Evolutionary conservation across 2,888 invertebrate genomes (phyloP).

Genomic region (Phortica magna): DNA sequence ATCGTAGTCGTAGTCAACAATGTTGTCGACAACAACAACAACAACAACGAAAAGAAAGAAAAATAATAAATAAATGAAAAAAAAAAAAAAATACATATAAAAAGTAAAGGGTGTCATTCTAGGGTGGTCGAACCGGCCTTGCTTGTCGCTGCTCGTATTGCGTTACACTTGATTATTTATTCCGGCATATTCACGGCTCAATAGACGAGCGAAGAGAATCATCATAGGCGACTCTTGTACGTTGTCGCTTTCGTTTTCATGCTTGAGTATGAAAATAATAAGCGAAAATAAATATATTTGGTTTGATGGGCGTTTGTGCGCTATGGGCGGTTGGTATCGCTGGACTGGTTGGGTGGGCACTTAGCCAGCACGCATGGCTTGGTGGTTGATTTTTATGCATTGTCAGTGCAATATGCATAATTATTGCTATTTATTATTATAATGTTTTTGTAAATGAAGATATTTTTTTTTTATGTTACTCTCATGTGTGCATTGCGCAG

Average conservation of each 20-base stretch:
- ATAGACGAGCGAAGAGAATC: constrained; percentile 59
- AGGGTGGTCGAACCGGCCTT: constrained; percentile 5
- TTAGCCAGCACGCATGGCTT: not conserved
- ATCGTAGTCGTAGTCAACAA: not conserved
- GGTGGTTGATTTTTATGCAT: not conserved
- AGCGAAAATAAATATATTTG: constrained; percentile 5
- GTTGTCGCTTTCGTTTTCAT: constrained; percentile 21
- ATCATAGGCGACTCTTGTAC: not conserved
- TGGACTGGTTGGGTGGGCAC: too few relatives aligned
- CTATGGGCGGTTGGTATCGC: not conserved
- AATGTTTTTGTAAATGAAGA: not conserved
- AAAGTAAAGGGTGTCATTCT: constrained; percentile 24
- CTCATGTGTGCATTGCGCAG: too few relatives aligned
- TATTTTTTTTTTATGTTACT: too few relatives aligned
- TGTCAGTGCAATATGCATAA: not conserved
- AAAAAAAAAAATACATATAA: too few relatives aligned
- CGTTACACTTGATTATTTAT: constrained; percentile 70
- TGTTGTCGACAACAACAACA: not conserved
- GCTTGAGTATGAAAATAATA: constrained; percentile 24
- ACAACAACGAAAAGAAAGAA: not conserved
- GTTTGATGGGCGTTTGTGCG: not conserved
- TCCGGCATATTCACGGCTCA: constrained; percentile 72
- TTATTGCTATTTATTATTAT: not conserved
- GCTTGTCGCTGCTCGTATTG: constrained; percentile 43
- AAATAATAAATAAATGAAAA: not conserved